Base-by-base conservation (phyloP, 1,140 invertebrate genomes). In the Psilanteris sp. region DNA sequence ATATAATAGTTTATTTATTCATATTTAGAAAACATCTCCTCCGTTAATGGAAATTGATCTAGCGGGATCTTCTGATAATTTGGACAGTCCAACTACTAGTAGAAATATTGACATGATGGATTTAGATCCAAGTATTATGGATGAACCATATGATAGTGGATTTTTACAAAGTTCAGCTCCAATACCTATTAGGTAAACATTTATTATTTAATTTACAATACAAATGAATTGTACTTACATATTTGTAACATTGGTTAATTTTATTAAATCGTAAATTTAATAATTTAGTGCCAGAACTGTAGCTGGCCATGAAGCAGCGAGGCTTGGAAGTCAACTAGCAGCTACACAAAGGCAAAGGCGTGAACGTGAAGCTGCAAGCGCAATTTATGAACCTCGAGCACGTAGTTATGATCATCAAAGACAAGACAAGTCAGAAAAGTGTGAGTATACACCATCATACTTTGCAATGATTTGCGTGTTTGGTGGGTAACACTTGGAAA, bases 291-390 rank as follows among this genome's bases (percentile, higher is more conserved):
- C 90, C 73, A 93, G 94, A 84, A 94, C 93, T 8, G 93, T 94
- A 9, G 91, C 92, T 57, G 93, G 93, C 0, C 93, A 94, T 70
- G 93, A 94, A 88, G 93, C 93, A n/a, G 91, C 91, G 41, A 89
- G 93, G 20, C 86, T 94, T 11, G 93, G 91, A 27, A 92, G 92
- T 67, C 93, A 94, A 83, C 84, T 94, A 14, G 91, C 91, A 9
- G 89, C 92, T 44, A 91, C 91, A 81, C 88, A 90, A 64, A 87
- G 90, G 64, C 82, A 87, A 46, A 77, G 85, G 44, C 78, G 90
- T 72, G 82, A 85, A 64, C 89, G 85, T 31, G 85, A 90, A 76
- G 73, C 81, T 79, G 72, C 79, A 77, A 72, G 72, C 4, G 79
- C 13, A 54, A 87, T 86, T 67, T 86, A 82, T 78, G 90, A 81